Conservation (phyloP, 2,797 vertebrate species). For the Characodon lateralis region DNA sequence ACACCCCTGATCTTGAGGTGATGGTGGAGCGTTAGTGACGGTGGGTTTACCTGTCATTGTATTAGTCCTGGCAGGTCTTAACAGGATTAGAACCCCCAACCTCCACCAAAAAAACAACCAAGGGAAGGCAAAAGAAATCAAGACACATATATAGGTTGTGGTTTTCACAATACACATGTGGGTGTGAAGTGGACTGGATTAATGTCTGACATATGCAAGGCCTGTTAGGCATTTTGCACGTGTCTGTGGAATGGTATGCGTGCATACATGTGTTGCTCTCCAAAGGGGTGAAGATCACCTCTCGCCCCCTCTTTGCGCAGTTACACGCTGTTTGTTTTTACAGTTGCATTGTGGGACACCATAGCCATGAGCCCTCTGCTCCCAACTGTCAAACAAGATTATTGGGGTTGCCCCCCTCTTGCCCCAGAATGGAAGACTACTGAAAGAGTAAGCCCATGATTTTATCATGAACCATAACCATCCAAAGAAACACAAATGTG, state of each 20-base stretch:
- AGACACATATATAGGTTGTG: conserved; percentile 39
- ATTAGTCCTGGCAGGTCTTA: conserved; percentile 78
- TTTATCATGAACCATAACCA: conserved; percentile 33
- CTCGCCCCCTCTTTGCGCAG: conserved; percentile 54
- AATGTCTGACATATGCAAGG: conserved; percentile 45
- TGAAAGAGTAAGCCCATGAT: conserved; percentile 26
- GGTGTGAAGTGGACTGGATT: conserved; percentile 48
- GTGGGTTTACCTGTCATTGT: conserved; percentile 62
- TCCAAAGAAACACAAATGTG: conserved; percentile 29
- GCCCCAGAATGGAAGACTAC: conserved; percentile 20
- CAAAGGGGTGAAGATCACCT: conserved; percentile 56
- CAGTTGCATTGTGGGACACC: conserved; percentile 76
- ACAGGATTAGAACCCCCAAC: conserved; percentile 78
- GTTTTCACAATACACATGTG: conserved; percentile 57
- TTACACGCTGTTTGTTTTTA: conserved; percentile 80
- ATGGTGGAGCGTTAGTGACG: conserved; percentile 18
- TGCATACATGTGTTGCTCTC: conserved; percentile 36
- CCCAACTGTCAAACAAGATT: conserved; percentile 77
- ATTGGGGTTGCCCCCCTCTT: conserved; percentile 58
- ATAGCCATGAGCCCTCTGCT: conserved; percentile 58
- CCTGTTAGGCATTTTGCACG: conserved; percentile 42
- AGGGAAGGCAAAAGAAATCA: conserved; percentile 34
- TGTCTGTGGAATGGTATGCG: conserved; percentile 21
- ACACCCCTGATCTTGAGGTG: conserved; percentile 48
- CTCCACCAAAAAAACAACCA: conserved; percentile 56